phyloP scores from a whole-genome alignment of 2,113 vertebrate genomes.

The Anoura caudifer region DNA sequence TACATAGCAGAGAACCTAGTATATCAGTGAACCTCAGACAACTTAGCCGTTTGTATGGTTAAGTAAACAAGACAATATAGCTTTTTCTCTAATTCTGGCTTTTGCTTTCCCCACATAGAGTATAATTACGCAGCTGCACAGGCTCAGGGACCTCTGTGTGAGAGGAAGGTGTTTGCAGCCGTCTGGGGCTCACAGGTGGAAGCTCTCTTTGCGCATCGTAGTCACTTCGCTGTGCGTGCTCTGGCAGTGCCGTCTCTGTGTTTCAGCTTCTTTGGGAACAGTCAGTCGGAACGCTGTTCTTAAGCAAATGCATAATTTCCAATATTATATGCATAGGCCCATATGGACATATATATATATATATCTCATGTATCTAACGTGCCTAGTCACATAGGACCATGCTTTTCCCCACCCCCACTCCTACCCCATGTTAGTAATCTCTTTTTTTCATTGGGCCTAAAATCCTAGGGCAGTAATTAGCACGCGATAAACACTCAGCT shows the following conservation, averaged over 20 bases:
- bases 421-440: background rate
- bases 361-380: background rate
- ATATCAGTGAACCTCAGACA: background rate
- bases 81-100: background rate
- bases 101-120: background rate
- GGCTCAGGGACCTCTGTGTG: background rate
- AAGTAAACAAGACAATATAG: background rate
- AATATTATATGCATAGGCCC: accelerated
- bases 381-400: accelerated
- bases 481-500: background rate
- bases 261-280: background rate
- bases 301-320: background rate
- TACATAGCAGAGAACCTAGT: background rate
- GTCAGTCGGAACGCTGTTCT: background rate
- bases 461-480: background rate
- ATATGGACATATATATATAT: too few species aligned
- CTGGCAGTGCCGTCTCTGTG: background rate
- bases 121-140: too few species aligned
- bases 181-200: background rate
- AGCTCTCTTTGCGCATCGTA: accelerated
- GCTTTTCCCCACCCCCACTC: background rate
- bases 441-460: background rate
- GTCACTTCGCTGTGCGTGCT: accelerated
- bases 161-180: background rate
- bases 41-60: background rate